These are phyloP conservation scores for Hypotaenidia okinawae DNA, from an alignment of 2,797 vertebrate genomes.

Conservation along the genomic window DNA sequence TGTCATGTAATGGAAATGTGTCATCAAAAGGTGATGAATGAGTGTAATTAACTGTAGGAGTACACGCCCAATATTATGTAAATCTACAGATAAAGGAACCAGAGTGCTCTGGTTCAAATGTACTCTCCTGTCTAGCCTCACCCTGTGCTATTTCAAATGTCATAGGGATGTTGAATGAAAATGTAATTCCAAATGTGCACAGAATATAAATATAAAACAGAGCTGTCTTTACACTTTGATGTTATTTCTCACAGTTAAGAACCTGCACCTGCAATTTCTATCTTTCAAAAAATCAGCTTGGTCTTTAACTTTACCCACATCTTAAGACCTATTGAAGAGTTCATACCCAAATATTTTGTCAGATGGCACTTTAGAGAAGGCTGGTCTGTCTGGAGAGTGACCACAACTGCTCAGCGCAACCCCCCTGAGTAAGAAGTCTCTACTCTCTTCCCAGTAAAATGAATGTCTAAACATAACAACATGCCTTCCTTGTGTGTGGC, in stretches of 20 bases:
- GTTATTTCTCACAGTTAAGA: not conserved
- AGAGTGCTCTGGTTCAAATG: not conserved
- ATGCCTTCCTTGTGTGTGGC: fast-evolving
- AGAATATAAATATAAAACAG: not conserved
- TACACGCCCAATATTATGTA: not conserved
- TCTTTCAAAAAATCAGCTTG: not conserved
- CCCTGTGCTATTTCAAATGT: not conserved
- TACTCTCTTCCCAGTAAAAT: not conserved
- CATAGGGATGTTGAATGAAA: not conserved
- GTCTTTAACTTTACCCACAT: not conserved
- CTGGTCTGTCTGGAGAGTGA: not conserved
- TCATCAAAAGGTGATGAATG: conserved; percentile 42
- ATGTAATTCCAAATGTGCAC: not conserved
- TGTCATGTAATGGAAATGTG: conserved; percentile 28
- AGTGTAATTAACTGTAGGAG: conserved; percentile 22
- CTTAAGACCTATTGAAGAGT: not conserved
- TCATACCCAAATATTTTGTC: not conserved
- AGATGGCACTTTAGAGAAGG: not conserved
- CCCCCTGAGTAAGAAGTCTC: not conserved
- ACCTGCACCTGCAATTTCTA: not conserved
- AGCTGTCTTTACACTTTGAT: not conserved
- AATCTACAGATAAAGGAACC: not conserved
- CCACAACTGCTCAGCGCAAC: not conserved
- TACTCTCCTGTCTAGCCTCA: not conserved
- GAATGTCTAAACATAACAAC: not conserved